These are phyloP conservation scores for Bergia puertoricense DNA, from an alignment of 92 coral and sea anemone genomes.

Conservation along the genomic window DNA sequence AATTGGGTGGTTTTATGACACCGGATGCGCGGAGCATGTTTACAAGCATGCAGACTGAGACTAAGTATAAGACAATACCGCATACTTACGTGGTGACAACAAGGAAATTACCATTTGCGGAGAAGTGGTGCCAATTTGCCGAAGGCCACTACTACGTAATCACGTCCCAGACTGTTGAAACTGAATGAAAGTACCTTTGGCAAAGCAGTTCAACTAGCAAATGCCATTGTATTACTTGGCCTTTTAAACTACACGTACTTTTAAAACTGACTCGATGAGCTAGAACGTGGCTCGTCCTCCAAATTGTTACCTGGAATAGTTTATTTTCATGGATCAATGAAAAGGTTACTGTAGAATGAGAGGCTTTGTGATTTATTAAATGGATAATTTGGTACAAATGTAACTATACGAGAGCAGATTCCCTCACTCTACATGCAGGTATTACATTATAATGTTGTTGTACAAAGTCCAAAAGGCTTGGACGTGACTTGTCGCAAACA, in stretches of 20 bases:
- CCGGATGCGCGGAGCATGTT: constrained; percentile 14
- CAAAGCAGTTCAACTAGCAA: neutral
- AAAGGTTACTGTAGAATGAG: neutral
- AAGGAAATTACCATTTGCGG: constrained; percentile 9
- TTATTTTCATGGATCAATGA: neutral
- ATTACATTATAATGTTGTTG: neutral
- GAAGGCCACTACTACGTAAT: constrained; percentile 5
- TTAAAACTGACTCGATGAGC: too few relatives aligned
- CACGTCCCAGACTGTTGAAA: neutral
- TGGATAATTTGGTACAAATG: neutral
- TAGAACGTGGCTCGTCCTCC: too few relatives aligned
- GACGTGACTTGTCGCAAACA: constrained; percentile 36
- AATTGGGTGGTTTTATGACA: neutral
- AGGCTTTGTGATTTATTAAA: too few relatives aligned
- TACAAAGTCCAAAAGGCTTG: neutral
- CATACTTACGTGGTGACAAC: constrained; percentile 8
- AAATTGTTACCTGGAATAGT: neutral
- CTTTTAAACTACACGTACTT: too few relatives aligned
- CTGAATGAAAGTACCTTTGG: neutral
- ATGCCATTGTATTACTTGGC: neutral
- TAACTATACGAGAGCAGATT: neutral
- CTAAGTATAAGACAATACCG: neutral
- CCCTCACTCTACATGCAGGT: neutral
- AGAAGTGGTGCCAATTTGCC: constrained; percentile 18
- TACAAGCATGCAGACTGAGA: neutral